Evolutionary conservation across 2,113 vertebrate species (phyloP).

Genomic region (Electrona antarctica): DNA sequence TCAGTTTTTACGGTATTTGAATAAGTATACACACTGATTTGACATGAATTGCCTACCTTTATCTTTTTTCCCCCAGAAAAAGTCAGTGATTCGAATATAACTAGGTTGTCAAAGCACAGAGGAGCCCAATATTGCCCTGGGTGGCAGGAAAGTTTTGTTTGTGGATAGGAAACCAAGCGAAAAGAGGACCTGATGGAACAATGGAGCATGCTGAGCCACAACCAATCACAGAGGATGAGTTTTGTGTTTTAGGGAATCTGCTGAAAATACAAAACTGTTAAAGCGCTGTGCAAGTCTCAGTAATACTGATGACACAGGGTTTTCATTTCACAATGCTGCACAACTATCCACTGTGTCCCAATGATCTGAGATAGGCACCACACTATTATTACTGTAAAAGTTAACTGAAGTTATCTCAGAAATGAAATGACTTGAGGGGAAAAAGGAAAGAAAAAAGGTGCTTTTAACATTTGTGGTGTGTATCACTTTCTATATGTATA

Average conservation of each 20-base stretch:
- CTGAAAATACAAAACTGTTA: slow-evolving; percentile 82
- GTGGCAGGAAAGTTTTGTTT: slow-evolving; percentile 76
- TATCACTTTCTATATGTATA: not conserved
- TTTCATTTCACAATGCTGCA: slow-evolving; percentile 73
- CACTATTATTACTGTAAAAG: slow-evolving; percentile 27
- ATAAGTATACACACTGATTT: not conserved
- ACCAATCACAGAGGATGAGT: slow-evolving; percentile 74
- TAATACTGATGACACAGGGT: slow-evolving; percentile 75
- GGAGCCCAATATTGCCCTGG: slow-evolving; percentile 66
- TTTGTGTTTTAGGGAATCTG: slow-evolving; percentile 81
- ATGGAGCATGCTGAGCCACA: slow-evolving; percentile 60
- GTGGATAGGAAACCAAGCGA: slow-evolving; percentile 63
- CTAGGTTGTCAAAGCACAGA: slow-evolving; percentile 57
- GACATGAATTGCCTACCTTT: slow-evolving; percentile 61
- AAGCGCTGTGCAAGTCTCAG: slow-evolving; percentile 59
- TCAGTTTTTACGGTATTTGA: not conserved
- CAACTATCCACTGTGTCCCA: slow-evolving; percentile 40
- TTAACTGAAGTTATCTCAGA: slow-evolving; percentile 1
- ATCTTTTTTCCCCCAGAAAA: slow-evolving; percentile 44
- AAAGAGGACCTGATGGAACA: slow-evolving; percentile 66
- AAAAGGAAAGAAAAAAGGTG: too few species aligned
- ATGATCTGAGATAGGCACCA: slow-evolving; percentile 8
- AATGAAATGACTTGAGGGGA: not conserved
- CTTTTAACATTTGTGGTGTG: too few species aligned
- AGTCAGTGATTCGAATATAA: slow-evolving; percentile 62